Percentiles rank a stretch among this genome's conserved stretches.
phyloP scores from a whole-genome alignment of 2,113 vertebrate species.

The Saguinus imperator region DNA sequence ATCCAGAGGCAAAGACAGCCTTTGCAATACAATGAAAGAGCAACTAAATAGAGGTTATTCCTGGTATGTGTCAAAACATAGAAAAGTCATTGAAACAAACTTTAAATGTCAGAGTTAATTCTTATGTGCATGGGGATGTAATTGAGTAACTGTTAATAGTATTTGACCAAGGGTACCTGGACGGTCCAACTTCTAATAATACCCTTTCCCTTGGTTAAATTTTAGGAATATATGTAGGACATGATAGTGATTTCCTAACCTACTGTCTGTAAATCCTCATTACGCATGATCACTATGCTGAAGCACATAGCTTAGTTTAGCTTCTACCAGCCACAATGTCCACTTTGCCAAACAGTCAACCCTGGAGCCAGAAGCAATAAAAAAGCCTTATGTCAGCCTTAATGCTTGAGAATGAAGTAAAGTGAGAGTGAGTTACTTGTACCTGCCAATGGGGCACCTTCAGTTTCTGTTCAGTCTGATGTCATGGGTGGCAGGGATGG shows the following conservation, averaged over 20 bases:
- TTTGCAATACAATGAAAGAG: background rate
- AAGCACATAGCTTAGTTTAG: background rate
- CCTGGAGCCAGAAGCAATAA: background rate
- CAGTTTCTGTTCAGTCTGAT: fast-evolving
- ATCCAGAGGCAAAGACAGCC: background rate
- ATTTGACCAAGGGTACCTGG: background rate
- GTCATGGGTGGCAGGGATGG: background rate
- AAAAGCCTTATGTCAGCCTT: background rate
- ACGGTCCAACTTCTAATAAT: background rate
- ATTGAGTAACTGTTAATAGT: background rate
- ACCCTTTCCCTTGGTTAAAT: background rate
- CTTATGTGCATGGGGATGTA: background rate
- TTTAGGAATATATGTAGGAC: background rate
- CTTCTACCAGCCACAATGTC: background rate
- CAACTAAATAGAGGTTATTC: background rate
- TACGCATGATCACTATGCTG: background rate
- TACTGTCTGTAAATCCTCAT: background rate
- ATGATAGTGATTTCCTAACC: background rate
- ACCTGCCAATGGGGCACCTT: no score
- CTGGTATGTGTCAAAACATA: background rate
- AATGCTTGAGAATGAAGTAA: background rate
- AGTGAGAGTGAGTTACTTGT: background rate
- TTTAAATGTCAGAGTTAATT: background rate
- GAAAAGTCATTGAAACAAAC: background rate
- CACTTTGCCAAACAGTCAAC: background rate